A percentile compares a stretch with the other conserved stretches of the same genome.
phyloP scores from a whole-genome alignment of 2,888 invertebrate genomes.

The Oligia strigilis region DNA sequence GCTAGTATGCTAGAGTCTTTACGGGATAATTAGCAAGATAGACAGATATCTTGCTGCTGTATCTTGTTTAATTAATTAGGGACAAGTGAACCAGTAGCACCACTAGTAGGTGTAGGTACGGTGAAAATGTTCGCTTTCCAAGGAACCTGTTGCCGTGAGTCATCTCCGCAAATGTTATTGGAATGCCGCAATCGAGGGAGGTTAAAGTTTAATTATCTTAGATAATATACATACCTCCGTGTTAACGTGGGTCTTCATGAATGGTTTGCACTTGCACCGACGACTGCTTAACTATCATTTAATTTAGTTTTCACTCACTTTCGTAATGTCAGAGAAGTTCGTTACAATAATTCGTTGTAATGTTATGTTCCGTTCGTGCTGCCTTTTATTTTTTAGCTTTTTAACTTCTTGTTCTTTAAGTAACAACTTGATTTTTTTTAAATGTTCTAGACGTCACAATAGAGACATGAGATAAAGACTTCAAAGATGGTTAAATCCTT shows the following conservation, averaged over 20 bases:
- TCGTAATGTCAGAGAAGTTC: neutral
- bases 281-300: neutral
- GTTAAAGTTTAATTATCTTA: slow-evolving; percentile 14
- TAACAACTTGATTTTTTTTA: neutral
- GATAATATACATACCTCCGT: neutral
- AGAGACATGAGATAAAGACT: too few relatives aligned
- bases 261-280: neutral
- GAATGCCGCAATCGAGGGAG: slow-evolving; percentile 20
- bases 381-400: neutral
- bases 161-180: slow-evolving; percentile 8
- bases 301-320: neutral
- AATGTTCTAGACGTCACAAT: neutral
- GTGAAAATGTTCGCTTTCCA: slow-evolving; percentile 54
- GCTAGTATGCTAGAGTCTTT: slow-evolving; percentile 9
- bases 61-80: slow-evolving; percentile 58
- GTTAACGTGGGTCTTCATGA: neutral
- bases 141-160: slow-evolving; percentile 24
- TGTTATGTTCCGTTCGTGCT: neutral
- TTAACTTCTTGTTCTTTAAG: neutral
- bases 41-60: slow-evolving; percentile 21
- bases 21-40: slow-evolving; percentile 53
- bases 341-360: neutral
- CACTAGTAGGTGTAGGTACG: slow-evolving; percentile 4
- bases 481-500: neutral
- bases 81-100: slow-evolving; percentile 26